Evolutionary conservation across 2,797 vertebrate genomes (phyloP).

Genomic region (Streptopelia turtur): DNA sequence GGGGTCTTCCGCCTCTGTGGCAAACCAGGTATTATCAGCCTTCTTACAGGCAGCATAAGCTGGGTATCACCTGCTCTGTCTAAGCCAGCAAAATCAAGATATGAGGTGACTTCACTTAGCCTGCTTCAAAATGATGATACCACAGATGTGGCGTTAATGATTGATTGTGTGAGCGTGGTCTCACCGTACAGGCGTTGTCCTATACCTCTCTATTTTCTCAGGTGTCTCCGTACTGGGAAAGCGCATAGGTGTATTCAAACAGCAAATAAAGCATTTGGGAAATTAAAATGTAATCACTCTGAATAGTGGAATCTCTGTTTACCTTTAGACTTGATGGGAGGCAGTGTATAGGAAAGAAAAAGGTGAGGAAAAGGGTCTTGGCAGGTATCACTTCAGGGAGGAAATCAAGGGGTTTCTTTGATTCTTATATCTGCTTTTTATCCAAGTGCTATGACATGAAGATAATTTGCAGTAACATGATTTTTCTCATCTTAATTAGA

Average conservation of each 20-base stretch:
- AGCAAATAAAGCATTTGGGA: not conserved
- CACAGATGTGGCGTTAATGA: not conserved
- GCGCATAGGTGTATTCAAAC: not conserved
- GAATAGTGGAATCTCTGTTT: not conserved
- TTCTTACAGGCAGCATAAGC: not conserved
- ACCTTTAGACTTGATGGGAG: not conserved
- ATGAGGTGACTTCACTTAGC: accelerated
- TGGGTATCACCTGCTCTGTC: not conserved
- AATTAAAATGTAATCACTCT: not conserved
- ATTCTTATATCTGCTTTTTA: not conserved
- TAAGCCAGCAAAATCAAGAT: not conserved
- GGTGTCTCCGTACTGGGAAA: not conserved
- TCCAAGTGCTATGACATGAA: not conserved
- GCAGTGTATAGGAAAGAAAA: not conserved
- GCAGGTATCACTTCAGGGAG: not conserved
- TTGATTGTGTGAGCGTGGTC: accelerated
- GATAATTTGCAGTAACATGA: not conserved
- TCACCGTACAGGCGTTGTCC: not conserved
- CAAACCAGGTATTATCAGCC: not conserved
- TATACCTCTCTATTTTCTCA: not conserved
- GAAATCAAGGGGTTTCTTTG: not conserved
- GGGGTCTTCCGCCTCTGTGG: not conserved
- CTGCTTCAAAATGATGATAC: not conserved
- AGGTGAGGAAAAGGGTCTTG: not conserved
- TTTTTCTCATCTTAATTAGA: conserved; percentile 39